Percentiles rank a stretch among this genome's conserved stretches.
Evolutionary conservation across 1,140 invertebrate genomes (phyloP).

Genomic region (Sitophilus oryzae): DNA sequence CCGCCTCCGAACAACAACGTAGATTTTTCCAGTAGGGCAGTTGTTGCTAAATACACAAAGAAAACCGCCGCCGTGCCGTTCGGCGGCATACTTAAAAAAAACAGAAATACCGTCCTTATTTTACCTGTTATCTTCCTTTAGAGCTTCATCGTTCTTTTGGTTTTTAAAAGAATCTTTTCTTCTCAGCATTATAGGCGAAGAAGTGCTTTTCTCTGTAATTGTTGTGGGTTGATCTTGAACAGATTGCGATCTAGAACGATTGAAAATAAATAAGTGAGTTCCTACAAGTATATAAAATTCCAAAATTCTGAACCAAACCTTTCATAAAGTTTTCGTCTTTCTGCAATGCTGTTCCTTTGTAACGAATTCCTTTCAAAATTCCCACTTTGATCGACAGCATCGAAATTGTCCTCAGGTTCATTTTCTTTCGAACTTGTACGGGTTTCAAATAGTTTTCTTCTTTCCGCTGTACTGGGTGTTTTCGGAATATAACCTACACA

Average conservation of each 20-base stretch:
- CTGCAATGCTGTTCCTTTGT: slow-evolving; percentile 68
- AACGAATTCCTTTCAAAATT: slow-evolving; percentile 50
- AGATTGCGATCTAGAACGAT: slow-evolving; percentile 39
- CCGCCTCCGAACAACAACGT: no score
- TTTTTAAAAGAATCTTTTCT: slow-evolving; percentile 44
- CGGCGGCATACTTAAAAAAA: no score
- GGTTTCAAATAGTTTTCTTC: slow-evolving; percentile 62
- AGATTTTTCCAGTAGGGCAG: no score
- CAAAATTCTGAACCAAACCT: no score
- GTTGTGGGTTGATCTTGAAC: slow-evolving; percentile 53
- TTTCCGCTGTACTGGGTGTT: slow-evolving; percentile 68
- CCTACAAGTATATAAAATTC: no score
- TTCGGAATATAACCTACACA: slow-evolving; percentile 51
- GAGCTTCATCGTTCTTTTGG: slow-evolving; percentile 43
- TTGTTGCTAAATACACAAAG: no score
- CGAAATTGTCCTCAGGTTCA: slow-evolving; percentile 42
- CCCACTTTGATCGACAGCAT: slow-evolving; percentile 43
- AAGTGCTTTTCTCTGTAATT: slow-evolving; percentile 56
- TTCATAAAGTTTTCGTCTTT: slow-evolving; percentile 69
- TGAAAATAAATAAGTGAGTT: no score
- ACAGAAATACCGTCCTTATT: no score
- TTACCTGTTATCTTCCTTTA: slow-evolving; percentile 48
- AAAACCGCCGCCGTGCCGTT: no score
- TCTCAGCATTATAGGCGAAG: slow-evolving; percentile 65
- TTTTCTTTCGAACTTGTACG: slow-evolving; percentile 40